Percentiles rank a stretch among this genome's conserved stretches.
Conservation (phyloP, 1,140 invertebrate genomes). For the Euborellia annulipes region DNA sequence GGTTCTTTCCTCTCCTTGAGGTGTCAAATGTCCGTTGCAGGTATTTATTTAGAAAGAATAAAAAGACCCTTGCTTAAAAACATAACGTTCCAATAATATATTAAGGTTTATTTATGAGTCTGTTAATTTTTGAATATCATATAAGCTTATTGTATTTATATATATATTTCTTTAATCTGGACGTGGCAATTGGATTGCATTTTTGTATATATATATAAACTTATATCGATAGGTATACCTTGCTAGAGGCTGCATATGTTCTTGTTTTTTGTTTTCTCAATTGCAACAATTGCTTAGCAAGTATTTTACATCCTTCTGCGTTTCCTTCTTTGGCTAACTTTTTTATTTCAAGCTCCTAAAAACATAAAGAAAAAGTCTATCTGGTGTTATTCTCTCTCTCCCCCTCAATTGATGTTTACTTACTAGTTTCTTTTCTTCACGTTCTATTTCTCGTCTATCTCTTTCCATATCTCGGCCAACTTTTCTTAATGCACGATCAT, state of each 20-base stretch:
- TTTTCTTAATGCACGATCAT: constrained; percentile 61
- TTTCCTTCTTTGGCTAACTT: constrained; percentile 75
- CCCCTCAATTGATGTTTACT: constrained; percentile 17
- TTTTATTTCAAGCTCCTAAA: constrained; percentile 74
- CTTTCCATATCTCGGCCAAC: constrained; percentile 68
- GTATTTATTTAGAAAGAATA: too few species aligned
- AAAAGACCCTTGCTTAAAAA: too few species aligned
- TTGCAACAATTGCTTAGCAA: constrained; percentile 80
- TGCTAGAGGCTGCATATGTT: constrained; percentile 57
- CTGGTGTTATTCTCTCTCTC: too few species aligned
- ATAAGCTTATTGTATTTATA: too few species aligned
- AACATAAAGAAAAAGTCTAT: constrained; percentile 10
- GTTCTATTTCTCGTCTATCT: constrained; percentile 60
- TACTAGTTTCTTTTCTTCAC: constrained; percentile 82
- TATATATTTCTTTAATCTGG: too few species aligned
- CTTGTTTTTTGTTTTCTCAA: constrained; percentile 76
- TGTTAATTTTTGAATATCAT: too few species aligned
- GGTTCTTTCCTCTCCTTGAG: too few species aligned
- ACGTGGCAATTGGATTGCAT: too few species aligned
- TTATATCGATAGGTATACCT: constrained; percentile 37
- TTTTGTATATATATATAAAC: too few species aligned
- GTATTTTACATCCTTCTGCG: constrained; percentile 60
- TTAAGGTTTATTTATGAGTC: too few species aligned
- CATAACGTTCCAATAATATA: too few species aligned
- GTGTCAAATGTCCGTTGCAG: too few species aligned